Percentiles rank a stretch among this genome's conserved stretches.
Conservation (phyloP, 1,140 invertebrate genomes). For the Ostrea edulis region DNA sequence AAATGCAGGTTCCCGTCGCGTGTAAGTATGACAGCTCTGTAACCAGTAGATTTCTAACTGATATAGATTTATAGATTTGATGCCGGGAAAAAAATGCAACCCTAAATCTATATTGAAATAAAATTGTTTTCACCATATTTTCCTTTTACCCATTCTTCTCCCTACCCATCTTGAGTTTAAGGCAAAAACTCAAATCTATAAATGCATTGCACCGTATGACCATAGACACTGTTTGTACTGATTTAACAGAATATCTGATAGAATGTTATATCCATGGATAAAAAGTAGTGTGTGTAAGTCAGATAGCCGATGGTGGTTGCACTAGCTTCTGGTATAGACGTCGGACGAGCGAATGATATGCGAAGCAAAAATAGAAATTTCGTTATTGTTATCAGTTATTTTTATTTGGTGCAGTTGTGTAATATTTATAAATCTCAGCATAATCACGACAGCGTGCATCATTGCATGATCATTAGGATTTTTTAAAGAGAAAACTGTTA, state of each 20-base stretch:
- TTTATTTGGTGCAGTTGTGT: background rate
- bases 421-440: background rate
- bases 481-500: background rate
- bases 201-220: slow-evolving; percentile 6
- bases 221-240: slow-evolving; percentile 3
- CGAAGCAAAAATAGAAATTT: background rate
- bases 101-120: background rate
- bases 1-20: slow-evolving; percentile 4
- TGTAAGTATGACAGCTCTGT: slow-evolving; percentile 2
- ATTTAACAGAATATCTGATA: background rate
- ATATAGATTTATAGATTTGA: slow-evolving; percentile 33
- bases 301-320: background rate
- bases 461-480: background rate
- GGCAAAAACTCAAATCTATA: background rate
- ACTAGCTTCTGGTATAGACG: background rate
- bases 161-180: background rate
- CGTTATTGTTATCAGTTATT: background rate
- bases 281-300: background rate
- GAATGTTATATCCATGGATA: background rate
- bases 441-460: background rate
- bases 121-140: background rate
- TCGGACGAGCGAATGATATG: background rate
- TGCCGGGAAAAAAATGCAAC: background rate
- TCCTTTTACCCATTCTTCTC: background rate
- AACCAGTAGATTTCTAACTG: background rate